These are phyloP conservation scores for honey bee (Apis mellifera) DNA, from an alignment of 1,140 invertebrate genomes.

Conservation along the genomic window Amel_HAv3.1 CM009935.2:5370501-5371000, in stretches of 20 bases:
- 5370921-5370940: conserved; percentile 46
- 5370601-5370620: background rate
- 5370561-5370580: background rate
- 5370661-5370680: background rate
- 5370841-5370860: background rate
- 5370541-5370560: too few relatives aligned
- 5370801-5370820: too few relatives aligned
- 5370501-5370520: background rate
- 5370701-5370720: background rate
- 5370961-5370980: conserved; percentile 59
- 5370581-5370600: background rate
- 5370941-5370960: conserved; percentile 61
- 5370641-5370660: background rate
- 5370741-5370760: background rate
- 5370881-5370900: conserved; percentile 48
- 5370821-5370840: background rate
- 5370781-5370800: too few relatives aligned
- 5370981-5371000: background rate
- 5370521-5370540: too few relatives aligned
- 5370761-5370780: too few relatives aligned
- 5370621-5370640: background rate
- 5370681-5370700: background rate
- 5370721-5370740: background rate
- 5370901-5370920: conserved; percentile 50
- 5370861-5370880: background rate